A percentile compares a stretch with the other conserved stretches of the same genome.
phyloP scores from a whole-genome alignment of 2,113 vertebrate species.

The Vimba vimba region DNA sequence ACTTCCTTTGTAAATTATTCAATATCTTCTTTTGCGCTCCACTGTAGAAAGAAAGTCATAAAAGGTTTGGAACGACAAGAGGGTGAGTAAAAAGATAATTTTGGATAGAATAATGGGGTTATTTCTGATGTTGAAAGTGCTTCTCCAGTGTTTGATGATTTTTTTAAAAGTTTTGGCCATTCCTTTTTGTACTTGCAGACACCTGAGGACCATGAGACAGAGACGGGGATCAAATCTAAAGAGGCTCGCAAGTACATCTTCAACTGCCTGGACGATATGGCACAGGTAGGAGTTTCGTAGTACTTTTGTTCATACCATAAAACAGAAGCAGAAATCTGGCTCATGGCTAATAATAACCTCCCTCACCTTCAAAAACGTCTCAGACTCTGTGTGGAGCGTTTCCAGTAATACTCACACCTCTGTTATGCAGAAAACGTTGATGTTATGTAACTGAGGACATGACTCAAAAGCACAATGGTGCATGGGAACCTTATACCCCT shows the following conservation, averaged over 20 bases:
- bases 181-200: conserved; percentile 73
- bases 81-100: background rate
- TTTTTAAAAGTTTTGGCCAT: background rate
- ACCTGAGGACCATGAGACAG: conserved; percentile 87
- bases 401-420: conserved; percentile 10
- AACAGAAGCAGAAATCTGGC: background rate
- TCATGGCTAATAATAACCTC: background rate
- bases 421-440: conserved; percentile 9
- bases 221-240: conserved; percentile 91
- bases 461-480: conserved; percentile 32
- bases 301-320: conserved; percentile 1
- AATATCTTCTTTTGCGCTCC: background rate
- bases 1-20: background rate
- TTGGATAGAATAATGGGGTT: background rate
- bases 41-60: background rate
- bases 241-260: conserved; percentile 93
- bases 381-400: conserved; percentile 19
- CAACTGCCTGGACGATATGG: conserved; percentile 92
- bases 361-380: conserved; percentile 1
- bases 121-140: background rate
- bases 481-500: background rate
- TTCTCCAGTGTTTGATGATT: background rate
- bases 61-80: background rate
- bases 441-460: conserved; percentile 14
- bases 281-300: conserved; percentile 78